These are phyloP conservation scores for Dromas ardeola DNA, from an alignment of 2,113 vertebrate species.

Conservation along the genomic window DNA sequence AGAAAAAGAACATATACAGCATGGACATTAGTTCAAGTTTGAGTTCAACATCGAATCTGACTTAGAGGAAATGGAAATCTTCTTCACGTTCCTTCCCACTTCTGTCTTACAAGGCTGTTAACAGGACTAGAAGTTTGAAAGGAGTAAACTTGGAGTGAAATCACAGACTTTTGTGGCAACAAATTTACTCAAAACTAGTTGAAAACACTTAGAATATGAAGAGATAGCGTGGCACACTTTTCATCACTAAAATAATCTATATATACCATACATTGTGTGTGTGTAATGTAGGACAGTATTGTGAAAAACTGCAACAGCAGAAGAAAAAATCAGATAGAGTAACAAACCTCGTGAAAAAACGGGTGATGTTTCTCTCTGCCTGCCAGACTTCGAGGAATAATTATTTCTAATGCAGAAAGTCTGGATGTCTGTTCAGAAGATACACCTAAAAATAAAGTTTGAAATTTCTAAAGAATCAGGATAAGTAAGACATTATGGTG, in stretches of 20 bases:
- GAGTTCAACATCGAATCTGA: neutral
- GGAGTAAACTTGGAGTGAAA: neutral
- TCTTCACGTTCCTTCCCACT: neutral
- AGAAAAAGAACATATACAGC: neutral
- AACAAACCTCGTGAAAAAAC: conserved; percentile 50
- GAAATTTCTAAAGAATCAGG: neutral
- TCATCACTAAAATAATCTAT: neutral
- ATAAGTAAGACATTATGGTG: neutral
- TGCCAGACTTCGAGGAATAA: conserved; percentile 22
- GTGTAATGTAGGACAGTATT: neutral
- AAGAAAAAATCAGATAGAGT: neutral
- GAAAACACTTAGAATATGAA: neutral
- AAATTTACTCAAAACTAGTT: neutral
- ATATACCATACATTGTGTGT: neutral
- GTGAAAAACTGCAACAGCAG: neutral
- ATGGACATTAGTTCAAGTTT: neutral
- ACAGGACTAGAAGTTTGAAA: neutral
- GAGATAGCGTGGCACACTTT: neutral
- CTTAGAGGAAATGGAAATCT: neutral
- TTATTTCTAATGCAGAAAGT: conserved; percentile 43
- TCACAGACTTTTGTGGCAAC: neutral
- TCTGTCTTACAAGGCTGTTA: neutral
- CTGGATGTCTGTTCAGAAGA: neutral
- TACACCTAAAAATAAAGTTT: conserved; percentile 32
- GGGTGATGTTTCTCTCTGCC: neutral